These are phyloP conservation scores for Onchidella celtica DNA, from an alignment of 2,888 invertebrate species.

Conservation along the genomic window DNA sequence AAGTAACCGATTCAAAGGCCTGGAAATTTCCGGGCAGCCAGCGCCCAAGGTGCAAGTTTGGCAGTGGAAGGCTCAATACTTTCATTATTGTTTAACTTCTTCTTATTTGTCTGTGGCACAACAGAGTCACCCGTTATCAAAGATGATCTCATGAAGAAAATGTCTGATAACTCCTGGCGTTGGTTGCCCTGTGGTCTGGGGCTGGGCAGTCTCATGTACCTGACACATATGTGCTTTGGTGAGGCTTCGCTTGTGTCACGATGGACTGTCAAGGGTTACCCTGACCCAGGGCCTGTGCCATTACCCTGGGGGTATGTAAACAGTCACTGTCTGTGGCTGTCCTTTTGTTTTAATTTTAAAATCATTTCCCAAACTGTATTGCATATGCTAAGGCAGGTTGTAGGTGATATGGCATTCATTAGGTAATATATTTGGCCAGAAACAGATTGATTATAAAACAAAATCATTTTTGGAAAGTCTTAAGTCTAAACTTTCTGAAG, in stretches of 20 bases:
- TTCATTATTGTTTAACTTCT: too few species aligned
- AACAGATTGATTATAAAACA: too few species aligned
- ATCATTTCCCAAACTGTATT: not conserved
- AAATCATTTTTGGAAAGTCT: too few species aligned
- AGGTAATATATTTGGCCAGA: not conserved
- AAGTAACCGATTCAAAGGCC: too few species aligned
- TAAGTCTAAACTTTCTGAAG: too few species aligned
- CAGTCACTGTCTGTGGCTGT: too few species aligned
- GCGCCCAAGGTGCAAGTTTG: too few species aligned
- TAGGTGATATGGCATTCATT: not conserved
- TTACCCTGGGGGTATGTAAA: conserved; percentile 78
- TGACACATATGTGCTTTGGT: conserved; percentile 78
- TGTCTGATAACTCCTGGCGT: not conserved
- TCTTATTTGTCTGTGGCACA: too few species aligned
- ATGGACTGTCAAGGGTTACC: conserved; percentile 78
- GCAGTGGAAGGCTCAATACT: too few species aligned
- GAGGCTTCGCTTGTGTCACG: conserved; percentile 78
- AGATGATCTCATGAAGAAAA: not conserved
- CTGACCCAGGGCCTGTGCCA: conserved; percentile 76
- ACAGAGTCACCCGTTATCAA: not conserved
- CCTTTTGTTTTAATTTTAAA: not conserved
- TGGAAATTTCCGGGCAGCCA: too few species aligned
- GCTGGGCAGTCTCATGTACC: conserved; percentile 77
- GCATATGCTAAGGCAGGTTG: not conserved
- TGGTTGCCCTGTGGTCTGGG: conserved; percentile 73